A percentile compares a stretch with the other conserved stretches of the same genome.
Conservation (phyloP, 2,888 invertebrate genomes). For the Ditula angustiorana region DNA sequence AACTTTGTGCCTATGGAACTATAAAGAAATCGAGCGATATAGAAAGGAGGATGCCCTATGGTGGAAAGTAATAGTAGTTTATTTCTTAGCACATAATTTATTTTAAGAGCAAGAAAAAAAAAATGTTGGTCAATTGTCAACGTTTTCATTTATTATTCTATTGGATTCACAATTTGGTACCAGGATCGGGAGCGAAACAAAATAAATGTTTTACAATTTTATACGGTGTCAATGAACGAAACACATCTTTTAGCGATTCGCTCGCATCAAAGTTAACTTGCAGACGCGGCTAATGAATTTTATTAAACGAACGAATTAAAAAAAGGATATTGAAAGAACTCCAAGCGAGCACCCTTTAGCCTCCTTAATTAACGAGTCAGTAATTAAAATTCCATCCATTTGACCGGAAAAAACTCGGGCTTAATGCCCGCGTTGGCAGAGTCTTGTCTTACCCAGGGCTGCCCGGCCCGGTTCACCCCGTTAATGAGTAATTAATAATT, state of each 20-base stretch:
- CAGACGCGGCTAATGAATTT: constrained; percentile 43
- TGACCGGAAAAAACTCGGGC: constrained; percentile 64
- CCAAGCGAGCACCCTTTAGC: constrained; percentile 60
- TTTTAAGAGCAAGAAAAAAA: no score
- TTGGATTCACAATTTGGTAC: no score
- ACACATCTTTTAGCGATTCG: constrained; percentile 33
- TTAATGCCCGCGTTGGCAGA: constrained; percentile 28
- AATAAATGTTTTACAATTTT: constrained; percentile 2
- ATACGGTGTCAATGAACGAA: neutral
- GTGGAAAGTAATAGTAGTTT: no score
- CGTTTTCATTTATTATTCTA: no score
- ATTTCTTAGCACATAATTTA: no score
- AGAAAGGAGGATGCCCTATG: no score
- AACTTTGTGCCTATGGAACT: no score
- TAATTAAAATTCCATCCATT: constrained; percentile 82
- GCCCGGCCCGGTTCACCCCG: neutral
- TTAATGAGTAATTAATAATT: neutral
- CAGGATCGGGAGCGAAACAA: no score
- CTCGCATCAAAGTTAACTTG: constrained; percentile 48
- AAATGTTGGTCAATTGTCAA: no score
- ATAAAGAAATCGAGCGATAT: no score
- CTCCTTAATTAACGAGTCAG: constrained; percentile 76
- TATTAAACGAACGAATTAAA: constrained; percentile 43
- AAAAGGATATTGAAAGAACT: constrained; percentile 49
- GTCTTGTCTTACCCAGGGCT: constrained; percentile 33